Evolutionary conservation across 1,140 invertebrate species (phyloP), one percentile per base, ranked within the genome.

Genomic region (Drosophila guanche): DNA sequence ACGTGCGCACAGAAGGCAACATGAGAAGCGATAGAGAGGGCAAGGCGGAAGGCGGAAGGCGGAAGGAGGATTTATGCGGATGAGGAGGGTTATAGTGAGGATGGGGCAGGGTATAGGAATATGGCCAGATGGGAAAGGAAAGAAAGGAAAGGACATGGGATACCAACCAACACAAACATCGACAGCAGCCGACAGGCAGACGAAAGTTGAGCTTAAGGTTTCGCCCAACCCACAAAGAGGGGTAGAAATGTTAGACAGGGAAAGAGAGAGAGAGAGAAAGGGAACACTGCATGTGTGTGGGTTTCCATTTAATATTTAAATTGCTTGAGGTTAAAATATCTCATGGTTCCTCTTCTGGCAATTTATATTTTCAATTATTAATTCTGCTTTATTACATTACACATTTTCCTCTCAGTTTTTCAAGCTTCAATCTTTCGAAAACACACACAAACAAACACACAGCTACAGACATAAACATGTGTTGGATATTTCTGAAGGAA

Each of bases 321-420:
- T 88, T 88, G 83, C 83, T 88, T 88, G 83, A 66, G 83, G 83
- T 88, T 88, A 88, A 88, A 88, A 88, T 88, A 88, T 88, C 78
- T 88, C 74, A 86, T 86, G 74, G 88, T 37, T 37, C 63, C 71
- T 80, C 77, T 88, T 81, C 56, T 72, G 67, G 83, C 83, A 88
- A 88, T 88, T 88, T 88, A 83, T 88, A 88, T 88, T 88, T 88
- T 88, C 79, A 88, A 88, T 79, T 88, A 88, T 88, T 88, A 83
- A 88, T 88, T 78, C 78, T 66, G 62, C 68, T 78, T 79, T 88
- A 76, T 88, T 88, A 78, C 77, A 71, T 86, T 81, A 85, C 61
- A 74, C 42, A 56, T 55, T 56, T 33, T 43, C 14, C 1, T 7
- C 16, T 20, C 51, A 65, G 58, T 76, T 69, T 43, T 75, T 81